These are phyloP conservation scores for Lepidiolamprologus cunningtoni DNA, from an alignment of 2,113 vertebrate species.

Conservation along the genomic window DNA sequence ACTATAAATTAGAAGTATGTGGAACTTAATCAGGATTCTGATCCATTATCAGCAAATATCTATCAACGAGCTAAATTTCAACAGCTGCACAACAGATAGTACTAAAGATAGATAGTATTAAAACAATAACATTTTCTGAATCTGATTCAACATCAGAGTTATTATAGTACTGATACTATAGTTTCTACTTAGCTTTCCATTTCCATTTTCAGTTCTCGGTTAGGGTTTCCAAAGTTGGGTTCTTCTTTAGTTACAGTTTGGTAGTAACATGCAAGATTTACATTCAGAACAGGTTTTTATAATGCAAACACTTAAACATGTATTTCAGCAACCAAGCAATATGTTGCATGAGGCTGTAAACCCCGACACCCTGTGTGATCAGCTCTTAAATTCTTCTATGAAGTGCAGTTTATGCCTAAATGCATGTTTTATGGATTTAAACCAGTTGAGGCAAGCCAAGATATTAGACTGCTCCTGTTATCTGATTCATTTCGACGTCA, in stretches of 20 bases:
- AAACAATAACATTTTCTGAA: neutral
- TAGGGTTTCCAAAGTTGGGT: neutral
- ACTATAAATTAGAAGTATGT: neutral
- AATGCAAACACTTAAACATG: neutral
- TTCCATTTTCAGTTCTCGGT: neutral
- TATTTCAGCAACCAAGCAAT: neutral
- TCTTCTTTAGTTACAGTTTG: neutral
- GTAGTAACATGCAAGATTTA: neutral
- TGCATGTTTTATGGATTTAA: neutral
- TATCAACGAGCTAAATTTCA: fast-evolving
- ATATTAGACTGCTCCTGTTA: neutral
- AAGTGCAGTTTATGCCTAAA: neutral
- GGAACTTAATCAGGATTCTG: neutral
- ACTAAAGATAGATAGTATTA: neutral
- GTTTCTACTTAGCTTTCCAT: neutral
- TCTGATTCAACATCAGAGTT: neutral
- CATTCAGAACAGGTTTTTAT: neutral
- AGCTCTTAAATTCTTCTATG: neutral
- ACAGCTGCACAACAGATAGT: neutral
- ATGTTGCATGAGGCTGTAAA: neutral
- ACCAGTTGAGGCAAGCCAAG: neutral
- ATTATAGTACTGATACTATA: neutral
- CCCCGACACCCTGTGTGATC: neutral
- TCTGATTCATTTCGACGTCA: neutral
- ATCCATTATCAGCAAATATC: neutral